These are phyloP conservation scores for Camelus bactrianus DNA, from an alignment of 2,113 vertebrate species.

Conservation along the genomic window DNA sequence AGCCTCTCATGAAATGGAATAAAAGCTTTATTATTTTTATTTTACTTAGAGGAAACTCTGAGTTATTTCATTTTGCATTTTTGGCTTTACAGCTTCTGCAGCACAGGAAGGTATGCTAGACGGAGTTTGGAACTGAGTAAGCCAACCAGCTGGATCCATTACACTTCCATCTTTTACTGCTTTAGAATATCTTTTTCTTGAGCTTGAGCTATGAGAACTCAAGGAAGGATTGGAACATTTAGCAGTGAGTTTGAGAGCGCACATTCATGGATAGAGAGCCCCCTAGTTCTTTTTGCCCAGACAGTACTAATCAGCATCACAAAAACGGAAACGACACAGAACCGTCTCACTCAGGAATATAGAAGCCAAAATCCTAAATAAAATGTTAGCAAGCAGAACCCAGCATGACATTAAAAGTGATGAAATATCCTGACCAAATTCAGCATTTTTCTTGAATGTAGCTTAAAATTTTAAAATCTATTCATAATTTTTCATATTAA, in stretches of 20 bases:
- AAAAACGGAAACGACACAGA: neutral
- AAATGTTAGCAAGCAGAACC: neutral
- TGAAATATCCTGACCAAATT: neutral
- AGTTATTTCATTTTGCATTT: neutral
- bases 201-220: neutral
- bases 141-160: neutral
- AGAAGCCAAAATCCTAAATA: neutral
- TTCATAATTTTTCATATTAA: neutral
- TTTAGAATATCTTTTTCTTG: neutral
- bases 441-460: neutral
- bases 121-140: neutral
- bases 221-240: neutral
- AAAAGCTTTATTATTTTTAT: slow-evolving; percentile 8
- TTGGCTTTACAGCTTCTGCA: neutral
- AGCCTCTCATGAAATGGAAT: neutral
- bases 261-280: neutral
- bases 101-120: neutral
- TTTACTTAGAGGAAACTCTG: neutral
- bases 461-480: neutral
- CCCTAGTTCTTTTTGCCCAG: neutral
- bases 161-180: neutral
- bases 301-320: neutral
- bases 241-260: neutral
- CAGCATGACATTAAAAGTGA: neutral
- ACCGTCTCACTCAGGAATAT: neutral